These are phyloP conservation scores for Gadopsis marmoratus DNA, from an alignment of 2,797 vertebrate genomes.

Conservation along the genomic window DNA sequence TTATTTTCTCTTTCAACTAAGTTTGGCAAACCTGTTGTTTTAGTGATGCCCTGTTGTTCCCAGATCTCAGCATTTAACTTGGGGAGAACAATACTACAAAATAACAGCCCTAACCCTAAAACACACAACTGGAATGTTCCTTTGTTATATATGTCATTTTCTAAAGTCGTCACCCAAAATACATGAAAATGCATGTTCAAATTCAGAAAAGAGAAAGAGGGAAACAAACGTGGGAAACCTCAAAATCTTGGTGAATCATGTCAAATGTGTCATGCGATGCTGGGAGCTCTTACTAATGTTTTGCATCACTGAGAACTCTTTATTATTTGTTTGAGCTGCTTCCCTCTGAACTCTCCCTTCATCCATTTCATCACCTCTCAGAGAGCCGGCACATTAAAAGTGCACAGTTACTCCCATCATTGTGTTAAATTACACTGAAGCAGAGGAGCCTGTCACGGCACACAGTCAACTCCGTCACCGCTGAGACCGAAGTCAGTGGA, in stretches of 20 bases:
- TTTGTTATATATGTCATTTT: background rate
- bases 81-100: background rate
- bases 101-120: background rate
- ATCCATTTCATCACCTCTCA: constrained; percentile 60
- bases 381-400: constrained; percentile 46
- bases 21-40: background rate
- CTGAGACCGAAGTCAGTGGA: constrained; percentile 20
- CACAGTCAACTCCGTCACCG: constrained; percentile 24
- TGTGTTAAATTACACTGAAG: constrained; percentile 52
- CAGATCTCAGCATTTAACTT: constrained; percentile 2
- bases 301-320: constrained; percentile 58
- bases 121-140: background rate
- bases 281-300: constrained; percentile 46
- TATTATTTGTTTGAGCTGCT: constrained; percentile 55
- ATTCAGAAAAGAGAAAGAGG: constrained; percentile 3
- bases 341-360: constrained; percentile 54
- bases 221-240: background rate
- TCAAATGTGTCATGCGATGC: constrained; percentile 1
- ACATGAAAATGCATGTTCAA: background rate
- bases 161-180: background rate
- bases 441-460: constrained; percentile 35
- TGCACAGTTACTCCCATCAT: background rate
- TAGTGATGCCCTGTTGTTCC: background rate
- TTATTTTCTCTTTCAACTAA: too few species aligned
- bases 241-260: background rate